phyloP scores from a whole-genome alignment of 2,888 invertebrate genomes.

The Cephus spinipes region DNA sequence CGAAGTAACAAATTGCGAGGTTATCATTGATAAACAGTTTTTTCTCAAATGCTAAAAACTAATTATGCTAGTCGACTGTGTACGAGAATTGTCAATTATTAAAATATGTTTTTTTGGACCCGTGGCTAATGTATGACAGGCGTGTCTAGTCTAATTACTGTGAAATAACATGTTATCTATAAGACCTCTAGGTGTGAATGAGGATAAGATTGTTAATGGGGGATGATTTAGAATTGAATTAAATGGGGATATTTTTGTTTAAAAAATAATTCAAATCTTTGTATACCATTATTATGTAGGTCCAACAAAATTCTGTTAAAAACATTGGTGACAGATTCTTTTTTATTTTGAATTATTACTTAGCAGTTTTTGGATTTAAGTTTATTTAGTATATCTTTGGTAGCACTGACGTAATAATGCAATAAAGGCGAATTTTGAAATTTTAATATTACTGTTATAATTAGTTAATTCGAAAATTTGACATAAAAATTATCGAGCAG shows the following conservation, averaged over 20 bases:
- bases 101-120: not conserved
- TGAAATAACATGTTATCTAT: not conserved
- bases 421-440: too few relatives aligned
- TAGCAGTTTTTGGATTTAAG: too few relatives aligned
- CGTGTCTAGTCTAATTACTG: not conserved
- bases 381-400: too few relatives aligned
- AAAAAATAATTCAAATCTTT: not conserved
- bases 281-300: not conserved
- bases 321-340: not conserved
- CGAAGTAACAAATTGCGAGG: not conserved
- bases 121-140: not conserved
- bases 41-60: not conserved
- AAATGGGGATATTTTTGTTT: not conserved
- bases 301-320: not conserved
- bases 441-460: too few relatives aligned
- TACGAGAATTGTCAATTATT: not conserved
- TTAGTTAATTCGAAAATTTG: too few relatives aligned
- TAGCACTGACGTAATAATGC: too few relatives aligned
- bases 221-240: not conserved
- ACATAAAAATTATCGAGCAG: not conserved
- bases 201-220: not conserved
- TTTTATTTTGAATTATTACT: too few relatives aligned
- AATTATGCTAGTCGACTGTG: not conserved
- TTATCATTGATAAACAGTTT: too few relatives aligned
- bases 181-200: not conserved